Percentiles rank a stretch among this genome's conserved stretches.
Evolutionary conservation across 2,797 vertebrate genomes (phyloP).

Genomic region (Clarias fuscus): DNA sequence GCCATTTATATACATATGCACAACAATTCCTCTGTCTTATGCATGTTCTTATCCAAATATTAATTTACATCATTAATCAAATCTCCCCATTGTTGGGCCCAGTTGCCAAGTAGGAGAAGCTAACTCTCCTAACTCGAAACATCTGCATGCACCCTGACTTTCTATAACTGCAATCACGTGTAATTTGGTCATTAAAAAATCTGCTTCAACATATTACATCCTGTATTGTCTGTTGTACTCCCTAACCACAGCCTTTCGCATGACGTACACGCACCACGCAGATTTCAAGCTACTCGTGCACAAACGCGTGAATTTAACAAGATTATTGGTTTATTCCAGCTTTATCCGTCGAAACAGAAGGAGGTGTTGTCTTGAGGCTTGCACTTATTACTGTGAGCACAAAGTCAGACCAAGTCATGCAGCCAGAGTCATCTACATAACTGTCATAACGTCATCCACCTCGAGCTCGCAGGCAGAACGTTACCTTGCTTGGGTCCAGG

Average conservation of each 20-base stretch:
- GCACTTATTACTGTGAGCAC: conserved; percentile 19
- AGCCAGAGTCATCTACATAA: background rate
- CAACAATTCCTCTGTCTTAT: background rate
- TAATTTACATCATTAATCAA: background rate
- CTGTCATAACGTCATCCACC: conserved; percentile 22
- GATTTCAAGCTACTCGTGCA: conserved; percentile 8
- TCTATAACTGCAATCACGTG: background rate
- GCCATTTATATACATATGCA: background rate
- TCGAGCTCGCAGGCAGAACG: background rate
- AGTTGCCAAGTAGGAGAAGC: background rate
- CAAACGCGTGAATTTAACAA: background rate
- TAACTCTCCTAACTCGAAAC: background rate
- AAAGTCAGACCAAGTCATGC: conserved; percentile 29
- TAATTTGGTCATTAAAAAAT: background rate
- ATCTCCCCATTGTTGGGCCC: background rate
- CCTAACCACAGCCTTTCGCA: background rate
- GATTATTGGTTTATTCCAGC: background rate
- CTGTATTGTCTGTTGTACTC: background rate
- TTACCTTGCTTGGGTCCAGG: conserved; percentile 20
- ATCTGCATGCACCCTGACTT: background rate
- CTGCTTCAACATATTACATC: background rate
- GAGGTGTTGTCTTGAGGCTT: background rate
- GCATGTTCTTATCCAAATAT: background rate
- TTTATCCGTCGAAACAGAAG: background rate
- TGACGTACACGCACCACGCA: conserved; percentile 29